A percentile compares a stretch with the other conserved stretches of the same genome.
These are phyloP conservation scores for Hippocampus zosterae DNA, from an alignment of 2,113 vertebrate genomes.

Conservation along the genomic window DNA sequence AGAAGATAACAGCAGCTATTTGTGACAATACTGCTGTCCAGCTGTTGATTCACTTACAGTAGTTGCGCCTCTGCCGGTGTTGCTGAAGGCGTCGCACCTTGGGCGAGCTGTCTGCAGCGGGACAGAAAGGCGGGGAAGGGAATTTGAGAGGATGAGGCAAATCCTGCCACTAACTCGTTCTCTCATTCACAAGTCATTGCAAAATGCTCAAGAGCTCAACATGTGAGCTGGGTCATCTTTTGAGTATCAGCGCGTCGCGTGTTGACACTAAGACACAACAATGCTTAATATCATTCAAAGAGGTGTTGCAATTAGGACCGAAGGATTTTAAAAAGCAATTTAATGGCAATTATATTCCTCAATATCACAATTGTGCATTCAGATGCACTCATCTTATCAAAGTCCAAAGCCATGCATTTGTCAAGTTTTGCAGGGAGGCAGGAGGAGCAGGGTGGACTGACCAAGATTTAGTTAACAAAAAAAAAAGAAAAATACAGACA, in stretches of 20 bases:
- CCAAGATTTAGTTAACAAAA: too few species aligned
- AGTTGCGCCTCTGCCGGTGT: background rate
- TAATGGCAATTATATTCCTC: too few species aligned
- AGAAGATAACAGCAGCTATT: conserved; percentile 52
- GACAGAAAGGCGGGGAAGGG: conserved; percentile 50
- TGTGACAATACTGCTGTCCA: conserved; percentile 60
- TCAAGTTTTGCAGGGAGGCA: too few species aligned
- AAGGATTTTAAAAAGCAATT: too few species aligned
- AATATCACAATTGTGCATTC: too few species aligned
- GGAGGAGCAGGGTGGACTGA: too few species aligned
- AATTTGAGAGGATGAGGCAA: conserved; percentile 53
- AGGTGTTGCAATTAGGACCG: background rate
- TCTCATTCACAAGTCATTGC: conserved; percentile 41
- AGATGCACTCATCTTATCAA: too few species aligned
- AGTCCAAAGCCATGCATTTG: too few species aligned
- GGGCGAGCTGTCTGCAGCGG: conserved; percentile 45
- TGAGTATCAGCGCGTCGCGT: conserved; percentile 17
- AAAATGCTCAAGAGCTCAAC: conserved; percentile 28
- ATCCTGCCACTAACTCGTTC: conserved; percentile 39
- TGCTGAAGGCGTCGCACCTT: conserved; percentile 27
- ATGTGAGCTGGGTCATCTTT: conserved; percentile 27
- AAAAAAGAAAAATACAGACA: too few species aligned
- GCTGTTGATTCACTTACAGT: conserved; percentile 60
- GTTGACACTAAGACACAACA: conserved; percentile 3
- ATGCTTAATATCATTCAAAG: background rate